Evolutionary conservation across 2,113 vertebrate genomes (phyloP), one percentile per base, ranked within the genome.

Genomic region (Oriolus oriolus): DNA sequence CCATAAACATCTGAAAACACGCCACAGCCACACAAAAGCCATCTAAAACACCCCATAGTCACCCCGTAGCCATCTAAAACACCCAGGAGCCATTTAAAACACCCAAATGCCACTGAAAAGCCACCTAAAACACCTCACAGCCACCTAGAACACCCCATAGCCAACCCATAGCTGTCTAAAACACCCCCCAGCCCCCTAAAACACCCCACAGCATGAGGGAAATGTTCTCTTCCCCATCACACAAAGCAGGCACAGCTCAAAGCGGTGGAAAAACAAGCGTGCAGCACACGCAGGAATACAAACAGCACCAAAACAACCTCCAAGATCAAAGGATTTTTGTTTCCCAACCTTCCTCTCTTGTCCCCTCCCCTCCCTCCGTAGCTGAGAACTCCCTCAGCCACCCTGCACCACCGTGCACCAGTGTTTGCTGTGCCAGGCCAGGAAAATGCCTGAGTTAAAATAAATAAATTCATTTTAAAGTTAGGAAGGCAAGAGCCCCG

Each of bases 1-100:
- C 28, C 19, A n/a, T 14, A 11, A 26, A 26, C 1, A 53, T 19
- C 52, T 31, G 19, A 54, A 53, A 54, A 8, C 57, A 6, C 2
- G 1, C 8, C 31, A 24, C 2, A 39, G 5, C 2, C 37, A 21
- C 2, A 23, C 31, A 4, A 47, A 47, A n/a, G 6, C 16, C 14
- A 8, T 6, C 31, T 28, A 37, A 57, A 53, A 16, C 13, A 45
- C 18, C 5, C 16, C 13, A 41, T 1, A 33, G 3, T 8, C 37
- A 59, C 15, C 6, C 18, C 14, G n/a, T 0, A 41, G 3, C 6
- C 57, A 16, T 22, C 61, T 31, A 15, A 23, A 80, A 6, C 19
- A 44, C 13, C 12, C 39, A 13, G 53, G 5, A 54, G 10, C 16
- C 27, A 26, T 10, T 26, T 44, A 37, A 30, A 56, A 8, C 22